phyloP scores from a whole-genome alignment of 2,113 vertebrate species.

The Garra rufa region DNA sequence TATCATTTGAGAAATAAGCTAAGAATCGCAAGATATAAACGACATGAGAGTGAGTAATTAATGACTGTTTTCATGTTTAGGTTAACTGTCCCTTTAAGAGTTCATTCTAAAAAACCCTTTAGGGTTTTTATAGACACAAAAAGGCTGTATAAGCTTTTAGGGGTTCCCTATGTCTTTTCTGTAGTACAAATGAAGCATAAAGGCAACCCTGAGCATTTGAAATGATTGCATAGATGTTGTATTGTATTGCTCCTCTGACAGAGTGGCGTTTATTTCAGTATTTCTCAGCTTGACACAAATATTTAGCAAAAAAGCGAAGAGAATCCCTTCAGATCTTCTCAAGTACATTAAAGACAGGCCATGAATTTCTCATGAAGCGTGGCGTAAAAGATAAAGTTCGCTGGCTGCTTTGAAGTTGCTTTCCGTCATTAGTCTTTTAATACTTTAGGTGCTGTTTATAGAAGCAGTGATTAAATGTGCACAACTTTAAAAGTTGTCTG shows the following conservation, averaged over 20 bases:
- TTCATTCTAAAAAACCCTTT: too few species aligned
- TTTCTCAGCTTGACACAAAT: conserved; percentile 49
- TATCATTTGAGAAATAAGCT: too few species aligned
- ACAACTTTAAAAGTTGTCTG: background rate
- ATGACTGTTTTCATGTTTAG: too few species aligned
- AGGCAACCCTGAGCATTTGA: background rate
- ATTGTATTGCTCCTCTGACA: background rate
- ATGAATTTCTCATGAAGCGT: conserved; percentile 69
- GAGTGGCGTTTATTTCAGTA: background rate
- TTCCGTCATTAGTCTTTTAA: conserved; percentile 57
- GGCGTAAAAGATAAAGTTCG: conserved; percentile 51
- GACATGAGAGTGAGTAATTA: too few species aligned
- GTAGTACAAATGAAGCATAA: background rate
- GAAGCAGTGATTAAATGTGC: conserved; percentile 37
- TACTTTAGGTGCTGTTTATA: conserved; percentile 60
- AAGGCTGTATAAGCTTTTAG: too few species aligned
- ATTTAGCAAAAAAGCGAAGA: conserved; percentile 56
- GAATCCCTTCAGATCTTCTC: conserved; percentile 52
- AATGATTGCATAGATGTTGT: background rate
- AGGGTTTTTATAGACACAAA: too few species aligned
- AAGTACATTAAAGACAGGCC: conserved; percentile 56
- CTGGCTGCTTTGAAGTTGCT: conserved; percentile 69
- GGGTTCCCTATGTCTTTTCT: background rate
- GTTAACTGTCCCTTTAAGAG: too few species aligned
- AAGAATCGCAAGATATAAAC: too few species aligned